phyloP scores from a whole-genome alignment of 2,888 invertebrate species.

The Rhogogaster chlorosoma region DNA sequence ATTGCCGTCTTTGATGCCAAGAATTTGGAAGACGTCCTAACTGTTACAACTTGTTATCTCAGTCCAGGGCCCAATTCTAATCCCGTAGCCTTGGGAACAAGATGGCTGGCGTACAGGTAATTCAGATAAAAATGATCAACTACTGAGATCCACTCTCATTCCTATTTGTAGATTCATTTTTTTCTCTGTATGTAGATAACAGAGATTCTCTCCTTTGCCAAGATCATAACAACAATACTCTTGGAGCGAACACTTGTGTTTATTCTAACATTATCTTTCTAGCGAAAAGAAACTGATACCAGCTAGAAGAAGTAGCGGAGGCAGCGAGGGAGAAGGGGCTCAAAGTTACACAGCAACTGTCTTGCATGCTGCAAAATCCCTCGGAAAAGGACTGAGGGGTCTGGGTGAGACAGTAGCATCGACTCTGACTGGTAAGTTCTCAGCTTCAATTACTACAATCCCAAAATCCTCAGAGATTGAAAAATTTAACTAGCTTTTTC shows the following conservation, averaged over 20 bases:
- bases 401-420: constrained; percentile 95
- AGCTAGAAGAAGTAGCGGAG: constrained; percentile 89
- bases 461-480: not conserved
- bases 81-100: constrained; percentile 92
- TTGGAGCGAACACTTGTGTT: constrained; percentile 7
- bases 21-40: constrained; percentile 91
- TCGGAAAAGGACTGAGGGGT: constrained; percentile 93
- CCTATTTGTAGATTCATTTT: not conserved
- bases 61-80: constrained; percentile 90
- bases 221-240: not conserved
- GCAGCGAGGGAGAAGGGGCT: constrained; percentile 91
- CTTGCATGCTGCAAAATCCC: constrained; percentile 95
- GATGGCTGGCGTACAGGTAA: constrained; percentile 87
- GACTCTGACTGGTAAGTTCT: constrained; percentile 87
- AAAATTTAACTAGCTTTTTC: not conserved
- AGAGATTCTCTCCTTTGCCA: not conserved
- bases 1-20: constrained; percentile 95
- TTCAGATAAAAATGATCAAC: constrained; percentile 14
- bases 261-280: constrained; percentile 73
- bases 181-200: not conserved
- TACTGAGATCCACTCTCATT: not conserved
- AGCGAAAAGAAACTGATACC: constrained; percentile 92
- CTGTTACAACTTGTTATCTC: constrained; percentile 94
- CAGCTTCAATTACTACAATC: constrained; percentile 65
- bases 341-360: constrained; percentile 96